Evolutionary conservation across 1,140 invertebrate species (phyloP).

Genomic region (Pogonus chalceus): DNA sequence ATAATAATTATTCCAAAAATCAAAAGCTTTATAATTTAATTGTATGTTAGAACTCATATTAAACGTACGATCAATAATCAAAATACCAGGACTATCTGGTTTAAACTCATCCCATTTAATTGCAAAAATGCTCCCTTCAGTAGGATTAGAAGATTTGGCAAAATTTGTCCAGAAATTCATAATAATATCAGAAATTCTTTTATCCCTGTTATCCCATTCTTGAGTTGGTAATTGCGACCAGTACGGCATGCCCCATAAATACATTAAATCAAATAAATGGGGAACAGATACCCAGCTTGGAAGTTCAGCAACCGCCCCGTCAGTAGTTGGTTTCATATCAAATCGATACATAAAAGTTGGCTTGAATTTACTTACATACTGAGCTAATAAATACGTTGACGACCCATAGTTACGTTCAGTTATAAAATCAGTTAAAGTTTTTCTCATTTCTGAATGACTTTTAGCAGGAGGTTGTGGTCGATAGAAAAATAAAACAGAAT

Average conservation of each 20-base stretch:
- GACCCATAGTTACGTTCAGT: constrained; percentile 64
- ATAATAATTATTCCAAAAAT: constrained; percentile 75
- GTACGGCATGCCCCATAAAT: constrained; percentile 66
- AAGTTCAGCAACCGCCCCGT: constrained; percentile 47
- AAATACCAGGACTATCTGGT: constrained; percentile 47
- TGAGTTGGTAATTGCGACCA: constrained; percentile 39
- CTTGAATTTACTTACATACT: constrained; percentile 46
- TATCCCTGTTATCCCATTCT: constrained; percentile 64
- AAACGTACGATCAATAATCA: constrained; percentile 63
- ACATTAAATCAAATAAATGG: constrained; percentile 67
- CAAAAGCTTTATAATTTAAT: constrained; percentile 62
- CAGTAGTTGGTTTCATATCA: constrained; percentile 59
- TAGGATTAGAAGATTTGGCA: constrained; percentile 58
- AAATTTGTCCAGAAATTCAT: constrained; percentile 70
- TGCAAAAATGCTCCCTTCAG: constrained; percentile 46
- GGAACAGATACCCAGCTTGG: constrained; percentile 65
- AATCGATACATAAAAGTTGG: constrained; percentile 61
- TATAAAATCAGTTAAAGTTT: constrained; percentile 53
- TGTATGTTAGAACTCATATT: constrained; percentile 54
- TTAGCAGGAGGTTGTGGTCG: constrained; percentile 42
- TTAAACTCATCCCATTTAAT: constrained; percentile 63
- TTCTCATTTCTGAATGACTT: constrained; percentile 45
- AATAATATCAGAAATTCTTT: constrained; percentile 60
- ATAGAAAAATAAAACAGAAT: constrained; percentile 66
- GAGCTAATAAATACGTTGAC: constrained; percentile 53